These are phyloP conservation scores for Syngnathus typhle DNA, from an alignment of 2,113 vertebrate species.

Conservation along the genomic window DNA sequence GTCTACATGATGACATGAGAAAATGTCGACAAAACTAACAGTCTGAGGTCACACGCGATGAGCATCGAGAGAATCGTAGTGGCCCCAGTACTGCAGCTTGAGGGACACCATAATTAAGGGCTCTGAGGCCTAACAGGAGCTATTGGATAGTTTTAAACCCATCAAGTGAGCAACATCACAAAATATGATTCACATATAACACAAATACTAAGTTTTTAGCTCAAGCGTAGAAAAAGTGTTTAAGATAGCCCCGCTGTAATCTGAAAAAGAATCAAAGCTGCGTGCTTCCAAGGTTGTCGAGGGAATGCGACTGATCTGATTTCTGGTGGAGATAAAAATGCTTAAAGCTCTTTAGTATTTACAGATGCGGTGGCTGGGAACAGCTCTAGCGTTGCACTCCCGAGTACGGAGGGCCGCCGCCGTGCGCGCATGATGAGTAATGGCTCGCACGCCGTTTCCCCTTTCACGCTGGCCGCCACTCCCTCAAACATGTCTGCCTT, in stretches of 20 bases:
- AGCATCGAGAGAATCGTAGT: neutral
- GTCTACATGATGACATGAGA: too few relatives aligned
- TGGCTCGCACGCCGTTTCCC: conserved; percentile 22
- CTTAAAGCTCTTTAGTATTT: conserved; percentile 36
- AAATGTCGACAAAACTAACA: too few relatives aligned
- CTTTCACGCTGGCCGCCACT: conserved; percentile 32
- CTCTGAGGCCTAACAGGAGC: neutral
- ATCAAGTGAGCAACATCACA: neutral
- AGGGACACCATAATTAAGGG: neutral
- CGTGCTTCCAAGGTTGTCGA: conserved; percentile 22
- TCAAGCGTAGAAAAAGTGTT: neutral
- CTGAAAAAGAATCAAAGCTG: conserved; percentile 8
- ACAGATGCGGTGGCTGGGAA: conserved; percentile 32
- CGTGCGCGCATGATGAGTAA: conserved; percentile 46
- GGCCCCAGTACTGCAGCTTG: neutral
- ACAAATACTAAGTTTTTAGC: neutral
- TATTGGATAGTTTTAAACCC: neutral
- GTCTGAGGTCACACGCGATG: neutral
- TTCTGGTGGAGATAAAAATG: conserved; percentile 15
- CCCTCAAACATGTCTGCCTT: conserved; percentile 33
- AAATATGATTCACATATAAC: neutral
- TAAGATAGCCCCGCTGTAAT: neutral
- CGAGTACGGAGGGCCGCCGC: conserved; percentile 1
- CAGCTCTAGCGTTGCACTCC: conserved; percentile 26
- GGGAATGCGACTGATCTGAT: conserved; percentile 18